A percentile compares a stretch with the other conserved stretches of the same genome.
Evolutionary conservation across 2,113 vertebrate genomes (phyloP).

Genomic region (Caretta caretta): DNA sequence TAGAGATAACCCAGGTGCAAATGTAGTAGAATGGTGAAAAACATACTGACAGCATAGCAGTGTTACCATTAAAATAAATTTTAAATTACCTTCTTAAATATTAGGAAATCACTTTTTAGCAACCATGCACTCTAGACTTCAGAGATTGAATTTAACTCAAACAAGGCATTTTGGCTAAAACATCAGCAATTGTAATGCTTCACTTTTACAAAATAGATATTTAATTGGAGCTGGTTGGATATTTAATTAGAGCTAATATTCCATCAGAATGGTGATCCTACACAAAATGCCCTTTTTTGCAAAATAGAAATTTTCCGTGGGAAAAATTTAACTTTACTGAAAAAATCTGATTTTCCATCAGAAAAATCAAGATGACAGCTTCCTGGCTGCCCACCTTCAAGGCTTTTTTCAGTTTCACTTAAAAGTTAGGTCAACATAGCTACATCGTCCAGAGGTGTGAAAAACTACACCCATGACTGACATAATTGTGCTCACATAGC

Average conservation of each 20-base stretch:
- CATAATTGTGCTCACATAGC: no score
- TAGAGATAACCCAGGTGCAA: neutral
- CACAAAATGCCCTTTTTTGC: no score
- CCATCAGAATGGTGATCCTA: no score
- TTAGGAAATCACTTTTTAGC: neutral
- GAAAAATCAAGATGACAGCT: no score
- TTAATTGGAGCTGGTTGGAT: neutral
- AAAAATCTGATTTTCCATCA: no score
- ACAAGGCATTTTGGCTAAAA: neutral
- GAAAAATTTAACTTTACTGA: no score
- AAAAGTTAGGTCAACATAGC: no score
- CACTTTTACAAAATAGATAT: neutral
- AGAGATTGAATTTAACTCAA: slow-evolving; percentile 7
- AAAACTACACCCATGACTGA: no score
- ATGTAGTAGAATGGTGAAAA: neutral
- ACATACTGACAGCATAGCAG: neutral
- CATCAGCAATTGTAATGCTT: accelerated
- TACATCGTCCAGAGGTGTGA: no score
- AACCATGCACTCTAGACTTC: neutral
- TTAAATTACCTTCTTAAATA: neutral
- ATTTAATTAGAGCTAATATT: neutral
- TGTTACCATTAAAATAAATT: slow-evolving; percentile 2
- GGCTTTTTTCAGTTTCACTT: no score
- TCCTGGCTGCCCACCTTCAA: no score
- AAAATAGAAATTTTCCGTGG: no score